Base-by-base conservation (phyloP, 92 coral and sea anemone species). In the Virgularia gustaviana region DNA sequence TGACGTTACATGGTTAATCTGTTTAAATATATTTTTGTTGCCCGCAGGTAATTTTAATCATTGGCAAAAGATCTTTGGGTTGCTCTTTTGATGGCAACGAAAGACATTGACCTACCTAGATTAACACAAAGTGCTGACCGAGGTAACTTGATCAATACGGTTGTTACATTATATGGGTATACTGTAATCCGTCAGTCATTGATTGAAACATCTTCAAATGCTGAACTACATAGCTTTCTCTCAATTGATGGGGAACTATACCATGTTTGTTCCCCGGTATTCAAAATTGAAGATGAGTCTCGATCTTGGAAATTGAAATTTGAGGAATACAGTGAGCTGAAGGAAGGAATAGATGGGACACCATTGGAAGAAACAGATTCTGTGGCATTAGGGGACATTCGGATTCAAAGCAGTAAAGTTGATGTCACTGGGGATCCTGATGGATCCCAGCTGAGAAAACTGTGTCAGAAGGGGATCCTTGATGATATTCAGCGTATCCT, bases 221-320 rank as follows among this genome's bases (percentile, higher is more conserved):
- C 75, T 10, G 45, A 51, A 31, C 18, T 49, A 33, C 30, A 35
- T 43, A 68, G 44, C 0, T 49, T 28, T 34, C 25, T 68, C 60
- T 49, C 60, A 39, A 34, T 68, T 2, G 75, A 49, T 22, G 47
- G 23, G n/a, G 75, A 68, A 25, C 53, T 68, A 24, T 68, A 29
- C 24, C 61, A 68, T 68, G 75, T 68, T 0, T 49, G 75, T 27
- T 68, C 75, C 15, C 75, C 75, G 6, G 75, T 68, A 1, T 49
- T 68, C 15, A 68, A 68, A 68, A 68, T 68, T 7, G 75, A 68
- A 49, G 75, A 68, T 10, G 75, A 68, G 19, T 19, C 75, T n/a
- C 39, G 55, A n/a, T 59, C 51, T 18, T 68, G 75, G 75, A 68
- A 68, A 68, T 49, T 68, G 18, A 68, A 68, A 28, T 68, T 68